Evolutionary conservation across 2,888 invertebrate species (phyloP), one percentile per base, ranked within the genome.

Genomic region (Sclerodermus sp.): DNA sequence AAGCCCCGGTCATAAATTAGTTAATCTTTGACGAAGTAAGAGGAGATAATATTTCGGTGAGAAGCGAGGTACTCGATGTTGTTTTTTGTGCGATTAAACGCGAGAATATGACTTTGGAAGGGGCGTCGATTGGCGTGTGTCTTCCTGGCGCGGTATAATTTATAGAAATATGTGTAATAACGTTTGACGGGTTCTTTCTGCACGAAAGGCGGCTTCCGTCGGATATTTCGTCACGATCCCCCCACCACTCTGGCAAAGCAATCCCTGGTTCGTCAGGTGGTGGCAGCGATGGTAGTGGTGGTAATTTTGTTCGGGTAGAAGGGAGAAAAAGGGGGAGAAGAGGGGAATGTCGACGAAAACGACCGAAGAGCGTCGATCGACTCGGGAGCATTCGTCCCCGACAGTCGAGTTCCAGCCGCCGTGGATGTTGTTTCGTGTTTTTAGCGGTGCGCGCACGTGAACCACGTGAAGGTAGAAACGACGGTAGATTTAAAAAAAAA

Each of bases 361-460:
- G 62, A 42, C 53, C 68, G 65, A 62, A 66, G 57, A 57, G 59
- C 60, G 55, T 58, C 62, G 59, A 51, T 51, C 52, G 55, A 49
- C 31, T 46, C 53, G 38, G 44, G 13, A 50, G 45, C 44, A 49
- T 12, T 14, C 39, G 39, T 13, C 10, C 34, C 34, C 34, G 34
- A 54, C 60, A 70, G 69, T 70, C 58, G 54, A 58, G 59, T 62
- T 58, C 50, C 59, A 66, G 58, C 61, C 65, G 59, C 47, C 67
- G 67, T 58, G 38, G 64, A 59, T 59, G 44, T 55, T 47, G 58
- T n/a, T 42, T 58, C 55, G 49, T 14, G 42, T 23, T 23, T 23
- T 5, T 8, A 23, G 23, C 8, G 23, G 3, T 23, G 3, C 8
- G 23, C 23, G 23, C 3, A 23, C 8, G 23, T 8, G 23, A 23